phyloP scores from a whole-genome alignment of 2,113 vertebrate species.

The Motacilla alba region DNA sequence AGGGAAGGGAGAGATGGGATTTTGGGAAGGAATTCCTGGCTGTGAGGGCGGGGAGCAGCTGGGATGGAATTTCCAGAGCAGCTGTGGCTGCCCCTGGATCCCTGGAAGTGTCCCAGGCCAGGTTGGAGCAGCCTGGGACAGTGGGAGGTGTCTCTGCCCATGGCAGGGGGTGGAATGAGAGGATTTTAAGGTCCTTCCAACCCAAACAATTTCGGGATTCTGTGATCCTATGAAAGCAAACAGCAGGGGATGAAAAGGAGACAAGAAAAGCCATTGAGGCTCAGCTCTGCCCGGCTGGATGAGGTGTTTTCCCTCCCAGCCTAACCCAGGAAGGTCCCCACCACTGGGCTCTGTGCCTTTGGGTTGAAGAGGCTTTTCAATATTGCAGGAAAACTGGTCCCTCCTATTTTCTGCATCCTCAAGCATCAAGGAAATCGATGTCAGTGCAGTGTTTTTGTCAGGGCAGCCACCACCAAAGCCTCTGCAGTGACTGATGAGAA shows the following conservation, averaged over 20 bases:
- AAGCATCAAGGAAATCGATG: background rate
- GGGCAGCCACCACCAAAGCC: background rate
- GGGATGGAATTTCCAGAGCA: background rate
- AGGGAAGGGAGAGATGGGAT: rapidly evolving
- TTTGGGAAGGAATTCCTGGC: rapidly evolving
- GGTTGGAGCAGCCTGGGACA: rapidly evolving
- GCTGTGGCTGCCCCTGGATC: background rate
- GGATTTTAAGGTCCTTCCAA: background rate
- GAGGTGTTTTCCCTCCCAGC: background rate
- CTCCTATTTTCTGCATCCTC: background rate
- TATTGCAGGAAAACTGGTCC: background rate
- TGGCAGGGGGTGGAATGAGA: background rate
- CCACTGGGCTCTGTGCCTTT: background rate
- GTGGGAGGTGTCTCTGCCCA: background rate
- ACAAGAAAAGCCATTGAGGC: background rate
- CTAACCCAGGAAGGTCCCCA: background rate
- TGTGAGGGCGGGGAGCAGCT: rapidly evolving
- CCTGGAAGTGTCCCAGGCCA: background rate
- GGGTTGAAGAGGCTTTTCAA: background rate
- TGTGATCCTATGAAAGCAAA: background rate
- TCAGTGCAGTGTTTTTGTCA: background rate
- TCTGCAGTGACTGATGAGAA: rapidly evolving
- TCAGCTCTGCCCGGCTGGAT: background rate
- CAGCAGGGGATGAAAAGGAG: background rate
- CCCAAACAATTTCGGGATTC: background rate